A percentile compares a stretch with the other conserved stretches of the same genome.
Conservation (phyloP, 2,797 vertebrate species). For the Echiichthys vipera region DNA sequence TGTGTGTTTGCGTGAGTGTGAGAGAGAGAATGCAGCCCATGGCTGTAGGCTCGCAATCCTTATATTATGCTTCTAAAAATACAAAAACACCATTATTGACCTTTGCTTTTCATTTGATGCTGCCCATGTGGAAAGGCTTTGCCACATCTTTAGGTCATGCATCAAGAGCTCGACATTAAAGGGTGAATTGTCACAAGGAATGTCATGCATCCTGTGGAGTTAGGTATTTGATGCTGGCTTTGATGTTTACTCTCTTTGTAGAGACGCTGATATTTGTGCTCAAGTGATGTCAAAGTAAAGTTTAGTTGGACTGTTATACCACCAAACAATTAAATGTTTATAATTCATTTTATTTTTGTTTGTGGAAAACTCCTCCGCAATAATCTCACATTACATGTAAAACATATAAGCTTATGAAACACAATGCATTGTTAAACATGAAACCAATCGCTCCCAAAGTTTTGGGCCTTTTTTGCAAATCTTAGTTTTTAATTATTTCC, state of each 20-base stretch:
- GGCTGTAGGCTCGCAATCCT: neutral
- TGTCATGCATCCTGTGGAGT: slow-evolving; percentile 35
- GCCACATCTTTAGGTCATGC: slow-evolving; percentile 52
- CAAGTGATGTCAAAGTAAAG: too few relatives aligned
- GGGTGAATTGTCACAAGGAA: slow-evolving; percentile 40
- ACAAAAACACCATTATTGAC: slow-evolving; percentile 41
- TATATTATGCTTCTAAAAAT: slow-evolving; percentile 1
- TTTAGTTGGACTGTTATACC: slow-evolving; percentile 6
- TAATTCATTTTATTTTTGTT: too few relatives aligned
- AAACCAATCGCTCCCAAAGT: neutral
- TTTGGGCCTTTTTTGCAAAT: too few relatives aligned
- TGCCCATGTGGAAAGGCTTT: slow-evolving; percentile 61
- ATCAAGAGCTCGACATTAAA: slow-evolving; percentile 41
- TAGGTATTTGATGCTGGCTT: slow-evolving; percentile 22
- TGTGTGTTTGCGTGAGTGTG: neutral
- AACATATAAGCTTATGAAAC: too few relatives aligned
- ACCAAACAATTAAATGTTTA: too few relatives aligned
- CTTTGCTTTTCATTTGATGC: slow-evolving; percentile 59
- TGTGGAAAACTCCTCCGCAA: too few relatives aligned
- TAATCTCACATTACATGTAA: too few relatives aligned
- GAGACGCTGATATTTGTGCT: slow-evolving; percentile 18
- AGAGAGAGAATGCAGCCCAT: too few relatives aligned
- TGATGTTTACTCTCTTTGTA: slow-evolving; percentile 56
- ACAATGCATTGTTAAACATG: neutral
- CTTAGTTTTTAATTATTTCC: neutral